Evolutionary conservation across 2,113 vertebrate species (phyloP).

Genomic region (Amia ocellicauda): DNA sequence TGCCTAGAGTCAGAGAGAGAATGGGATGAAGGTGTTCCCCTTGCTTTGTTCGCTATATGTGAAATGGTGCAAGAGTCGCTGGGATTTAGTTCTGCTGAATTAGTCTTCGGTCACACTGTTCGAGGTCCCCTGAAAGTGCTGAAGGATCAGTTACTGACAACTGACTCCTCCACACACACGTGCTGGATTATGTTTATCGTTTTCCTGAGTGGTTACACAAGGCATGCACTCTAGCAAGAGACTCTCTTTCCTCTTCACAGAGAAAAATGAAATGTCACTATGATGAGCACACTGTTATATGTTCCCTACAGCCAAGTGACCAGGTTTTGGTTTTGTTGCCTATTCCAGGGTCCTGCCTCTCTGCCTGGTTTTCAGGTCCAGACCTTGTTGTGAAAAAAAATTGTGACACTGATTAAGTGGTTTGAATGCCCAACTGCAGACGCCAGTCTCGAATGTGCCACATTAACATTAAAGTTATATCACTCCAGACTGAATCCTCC

Average conservation of each 20-base stretch:
- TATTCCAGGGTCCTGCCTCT: conserved; percentile 1
- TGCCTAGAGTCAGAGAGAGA: too few species aligned
- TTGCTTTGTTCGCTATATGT: too few species aligned
- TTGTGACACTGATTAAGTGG: conserved; percentile 5
- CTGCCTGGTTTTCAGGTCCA: conserved; percentile 7
- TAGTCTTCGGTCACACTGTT: conserved; percentile 24
- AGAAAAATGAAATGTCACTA: conserved; percentile 7
- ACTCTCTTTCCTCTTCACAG: not conserved
- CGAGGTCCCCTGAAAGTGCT: conserved; percentile 10
- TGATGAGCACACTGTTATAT: conserved; percentile 7
- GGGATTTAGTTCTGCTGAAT: not conserved
- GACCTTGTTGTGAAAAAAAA: not conserved
- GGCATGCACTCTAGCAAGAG: conserved; percentile 5
- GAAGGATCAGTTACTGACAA: not conserved
- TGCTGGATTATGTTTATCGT: conserved; percentile 9
- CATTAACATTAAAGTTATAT: conserved; percentile 7
- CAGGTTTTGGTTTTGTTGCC: conserved; percentile 16
- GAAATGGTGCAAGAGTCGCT: too few species aligned
- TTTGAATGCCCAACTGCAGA: too few species aligned
- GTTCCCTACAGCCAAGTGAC: conserved; percentile 6
- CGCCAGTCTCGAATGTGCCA: not conserved
- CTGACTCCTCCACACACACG: too few species aligned
- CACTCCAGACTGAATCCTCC: not conserved
- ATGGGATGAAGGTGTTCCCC: too few species aligned
- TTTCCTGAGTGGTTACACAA: not conserved